Evolutionary conservation across 1,140 invertebrate species (phyloP), one percentile per base, ranked within the genome.

Genomic region (Cyphomyrmex costatus): DNA sequence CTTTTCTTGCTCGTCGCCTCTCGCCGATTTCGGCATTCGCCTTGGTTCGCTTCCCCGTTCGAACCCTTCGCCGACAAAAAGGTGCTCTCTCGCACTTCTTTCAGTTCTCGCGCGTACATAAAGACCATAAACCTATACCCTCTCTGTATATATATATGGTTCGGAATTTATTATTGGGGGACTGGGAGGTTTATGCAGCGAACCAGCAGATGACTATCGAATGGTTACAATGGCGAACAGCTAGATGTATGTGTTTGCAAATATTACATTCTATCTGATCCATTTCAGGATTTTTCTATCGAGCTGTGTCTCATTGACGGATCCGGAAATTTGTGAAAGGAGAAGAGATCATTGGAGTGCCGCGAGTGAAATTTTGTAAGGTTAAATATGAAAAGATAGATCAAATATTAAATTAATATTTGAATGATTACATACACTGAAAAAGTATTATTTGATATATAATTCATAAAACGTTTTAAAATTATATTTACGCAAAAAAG

Each of bases 131-230:
- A 78, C 86, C 63, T 77, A 53, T 49, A 74, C 36, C 10, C 33
- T n/a, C 49, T 63, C 24, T 58, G 12, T 12, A 0, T n/a, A 5
- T 49, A 3, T 14, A 5, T 61, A 21, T 24, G n/a, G 19, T 12
- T 51, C 12, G 27, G 53, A 80, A 89, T 89, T 89, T 86, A 85
- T 78, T 66, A 65, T 74, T 74, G 68, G 8, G n/a, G 14, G 10
- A 65, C 24, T 24, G 58, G 27, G 46, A 87, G 86, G 71, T 89
- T 89, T 70, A 80, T 71, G 53, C 63, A 78, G 71, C 88, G 74
- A 83, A 89, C 42, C 66, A 61, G 65, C 63, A 86, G 86, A 85
- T 87, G 86, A 90, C 80, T 87, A 84, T 87, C 79, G 88, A 90
- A 90, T 90, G 65, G 76, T 46, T 87, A 51, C 60, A 66, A 66